These are phyloP conservation scores for Aelia acuminata DNA, from an alignment of 2,888 invertebrate species.

Conservation along the genomic window DNA sequence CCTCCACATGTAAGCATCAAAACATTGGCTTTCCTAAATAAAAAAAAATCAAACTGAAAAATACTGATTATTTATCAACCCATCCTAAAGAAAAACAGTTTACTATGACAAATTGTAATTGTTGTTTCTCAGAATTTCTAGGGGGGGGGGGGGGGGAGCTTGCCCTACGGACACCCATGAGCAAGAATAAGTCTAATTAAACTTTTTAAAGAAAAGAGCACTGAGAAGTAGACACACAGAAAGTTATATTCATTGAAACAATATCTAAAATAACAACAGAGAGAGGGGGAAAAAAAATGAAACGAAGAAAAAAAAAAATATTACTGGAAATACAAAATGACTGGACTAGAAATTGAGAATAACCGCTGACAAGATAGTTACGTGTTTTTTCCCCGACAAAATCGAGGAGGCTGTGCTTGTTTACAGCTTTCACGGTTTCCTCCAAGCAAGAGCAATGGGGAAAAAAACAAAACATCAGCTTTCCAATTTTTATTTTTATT, in stretches of 20 bases:
- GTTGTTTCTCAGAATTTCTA: too few species aligned
- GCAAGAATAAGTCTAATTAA: too few species aligned
- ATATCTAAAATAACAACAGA: background rate
- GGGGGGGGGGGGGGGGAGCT: too few species aligned
- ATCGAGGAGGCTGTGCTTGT: slow-evolving; percentile 32
- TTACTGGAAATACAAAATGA: slow-evolving; percentile 55
- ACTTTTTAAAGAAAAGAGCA: too few species aligned
- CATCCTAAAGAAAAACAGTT: too few species aligned
- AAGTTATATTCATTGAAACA: background rate
- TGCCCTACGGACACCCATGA: too few species aligned
- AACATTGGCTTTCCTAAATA: too few species aligned
- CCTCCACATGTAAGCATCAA: too few species aligned
- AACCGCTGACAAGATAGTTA: slow-evolving; percentile 14
- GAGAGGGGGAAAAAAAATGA: background rate
- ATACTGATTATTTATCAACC: too few species aligned
- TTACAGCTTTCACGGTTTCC: slow-evolving; percentile 15
- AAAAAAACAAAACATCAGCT: background rate
- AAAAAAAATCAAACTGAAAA: too few species aligned
- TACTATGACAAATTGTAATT: too few species aligned
- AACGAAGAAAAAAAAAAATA: background rate
- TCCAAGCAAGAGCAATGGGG: background rate
- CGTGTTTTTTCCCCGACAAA: background rate
- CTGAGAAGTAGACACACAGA: too few species aligned
- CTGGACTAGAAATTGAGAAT: slow-evolving; percentile 58
- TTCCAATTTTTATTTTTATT: background rate